Evolutionary conservation across 1,140 invertebrate genomes (phyloP).

Genomic region (Pectinophora gossypiella): DNA sequence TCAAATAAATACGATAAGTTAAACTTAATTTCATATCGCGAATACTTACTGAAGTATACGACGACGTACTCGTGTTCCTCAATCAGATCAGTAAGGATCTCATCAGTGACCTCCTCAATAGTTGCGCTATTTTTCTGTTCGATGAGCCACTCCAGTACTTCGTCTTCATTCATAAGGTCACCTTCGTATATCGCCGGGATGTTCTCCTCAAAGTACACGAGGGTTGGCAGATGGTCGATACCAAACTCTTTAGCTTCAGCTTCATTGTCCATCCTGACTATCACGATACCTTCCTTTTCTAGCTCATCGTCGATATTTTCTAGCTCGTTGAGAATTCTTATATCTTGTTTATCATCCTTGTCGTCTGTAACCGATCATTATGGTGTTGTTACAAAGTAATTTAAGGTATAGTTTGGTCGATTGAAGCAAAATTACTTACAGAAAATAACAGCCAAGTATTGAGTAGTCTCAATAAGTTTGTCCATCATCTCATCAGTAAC

Average conservation of each 20-base stretch:
- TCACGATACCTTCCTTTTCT: constrained; percentile 92
- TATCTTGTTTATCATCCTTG: constrained; percentile 92
- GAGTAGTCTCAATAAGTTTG: constrained; percentile 87
- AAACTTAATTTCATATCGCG: too few relatives aligned
- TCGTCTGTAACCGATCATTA: constrained; percentile 80
- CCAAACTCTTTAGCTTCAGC: constrained; percentile 93
- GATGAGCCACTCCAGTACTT: constrained; percentile 93
- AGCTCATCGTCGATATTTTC: constrained; percentile 96
- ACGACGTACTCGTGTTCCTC: constrained; percentile 95
- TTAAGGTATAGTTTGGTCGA: too few relatives aligned
- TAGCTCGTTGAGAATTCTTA: constrained; percentile 89
- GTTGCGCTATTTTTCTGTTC: constrained; percentile 93
- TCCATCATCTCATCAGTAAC: constrained; percentile 96
- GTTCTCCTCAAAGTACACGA: constrained; percentile 94
- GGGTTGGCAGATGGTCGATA: constrained; percentile 90
- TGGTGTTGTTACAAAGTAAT: too few relatives aligned
- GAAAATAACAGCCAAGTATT: constrained; percentile 89
- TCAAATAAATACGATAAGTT: too few relatives aligned
- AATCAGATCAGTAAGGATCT: constrained; percentile 91
- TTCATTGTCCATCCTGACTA: constrained; percentile 91
- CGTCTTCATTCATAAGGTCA: constrained; percentile 93
- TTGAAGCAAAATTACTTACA: constrained; percentile 84
- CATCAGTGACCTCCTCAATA: constrained; percentile 96
- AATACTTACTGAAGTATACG: constrained; percentile 92
- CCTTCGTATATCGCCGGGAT: constrained; percentile 95